Conservation (phyloP, 2,797 vertebrate genomes). For the Anguilla pacifica region DNA sequence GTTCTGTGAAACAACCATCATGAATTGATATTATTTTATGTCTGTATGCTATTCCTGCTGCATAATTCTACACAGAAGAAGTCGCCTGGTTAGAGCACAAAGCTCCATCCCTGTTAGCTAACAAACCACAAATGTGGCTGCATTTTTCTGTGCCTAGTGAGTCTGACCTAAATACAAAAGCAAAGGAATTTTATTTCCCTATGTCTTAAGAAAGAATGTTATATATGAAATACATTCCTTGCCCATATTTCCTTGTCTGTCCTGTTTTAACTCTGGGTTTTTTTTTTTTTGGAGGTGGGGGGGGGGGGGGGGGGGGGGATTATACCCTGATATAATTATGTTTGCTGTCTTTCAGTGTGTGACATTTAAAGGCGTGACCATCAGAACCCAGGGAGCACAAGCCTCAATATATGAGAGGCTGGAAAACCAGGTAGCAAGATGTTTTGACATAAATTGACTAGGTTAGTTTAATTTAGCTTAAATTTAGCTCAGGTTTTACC, state of each 20-base stretch:
- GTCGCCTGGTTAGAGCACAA: not conserved
- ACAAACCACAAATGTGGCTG: not conserved
- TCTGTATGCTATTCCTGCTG: not conserved
- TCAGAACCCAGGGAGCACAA: too few relatives aligned
- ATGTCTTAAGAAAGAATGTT: not conserved
- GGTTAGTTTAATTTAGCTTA: too few relatives aligned
- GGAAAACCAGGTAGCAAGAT: too few relatives aligned
- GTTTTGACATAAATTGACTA: too few relatives aligned
- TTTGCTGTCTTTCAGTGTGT: not conserved
- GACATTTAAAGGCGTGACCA: not conserved
- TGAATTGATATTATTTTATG: not conserved
- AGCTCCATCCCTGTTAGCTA: not conserved
- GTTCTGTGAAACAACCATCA: not conserved
- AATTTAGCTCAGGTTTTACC: too few relatives aligned
- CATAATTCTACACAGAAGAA: not conserved
- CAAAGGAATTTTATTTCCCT: not conserved
- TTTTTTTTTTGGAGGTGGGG: not conserved
- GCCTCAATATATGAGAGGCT: too few relatives aligned
- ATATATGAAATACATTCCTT: not conserved
- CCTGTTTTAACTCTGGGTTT: not conserved
- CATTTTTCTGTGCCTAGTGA: not conserved
- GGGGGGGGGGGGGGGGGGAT: not conserved
- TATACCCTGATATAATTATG: not conserved
- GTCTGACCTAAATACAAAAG: not conserved
- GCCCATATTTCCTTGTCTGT: not conserved